Base-by-base conservation (phyloP, 1,140 invertebrate genomes). In the Scylla paramamosain region DNA sequence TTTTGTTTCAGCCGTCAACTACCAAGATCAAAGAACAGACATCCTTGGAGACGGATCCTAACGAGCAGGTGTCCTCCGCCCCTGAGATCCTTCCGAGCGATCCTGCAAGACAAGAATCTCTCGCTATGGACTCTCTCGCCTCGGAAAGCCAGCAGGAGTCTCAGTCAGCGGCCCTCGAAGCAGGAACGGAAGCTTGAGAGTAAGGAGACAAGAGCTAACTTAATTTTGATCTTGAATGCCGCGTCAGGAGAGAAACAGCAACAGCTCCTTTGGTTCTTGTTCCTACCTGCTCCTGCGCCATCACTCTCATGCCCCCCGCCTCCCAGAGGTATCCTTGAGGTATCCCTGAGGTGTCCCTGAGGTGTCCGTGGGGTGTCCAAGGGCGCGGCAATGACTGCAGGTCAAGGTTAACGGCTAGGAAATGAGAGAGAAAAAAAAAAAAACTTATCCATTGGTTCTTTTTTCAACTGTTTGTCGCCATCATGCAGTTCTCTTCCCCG, bases 131-230 rank as follows among this genome's bases (percentile, higher is more conserved):
- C 29, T 10, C 46, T 20, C 46, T 88, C 0, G 28, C 84, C 29
- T 46, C 83, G 4, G 92, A 93, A 1, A 20, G 91, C 28, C 83
- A 77, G 48, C 94, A 90, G 16, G 94, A 95, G 14, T 91, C 84
- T 45, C 94, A 88, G 48, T 95, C 94, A 39, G 94, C 94, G 7
- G 82, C 91, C 3, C 12, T 86, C 6, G 94, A 95, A 31, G 84
- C 91, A 28, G 48, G 94, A n/a, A 95, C 84, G 28, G 94, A 95
- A 45, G 48, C 91, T 4, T 48, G 16, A 91, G n/a, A 6, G n/a
- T 8, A 12, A 20, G 20, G 12, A 16, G 52, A 8, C 20, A 77
- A n/a, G 20, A 77, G 20, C 2, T 7, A 77, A 6, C 10, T 1
- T 92, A 59, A 32, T 12, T 25, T 32, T 92, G 91, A 12, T 20